phyloP scores from a whole-genome alignment of 2,113 vertebrate genomes.

The Pomatorhinus ruficollis region DNA sequence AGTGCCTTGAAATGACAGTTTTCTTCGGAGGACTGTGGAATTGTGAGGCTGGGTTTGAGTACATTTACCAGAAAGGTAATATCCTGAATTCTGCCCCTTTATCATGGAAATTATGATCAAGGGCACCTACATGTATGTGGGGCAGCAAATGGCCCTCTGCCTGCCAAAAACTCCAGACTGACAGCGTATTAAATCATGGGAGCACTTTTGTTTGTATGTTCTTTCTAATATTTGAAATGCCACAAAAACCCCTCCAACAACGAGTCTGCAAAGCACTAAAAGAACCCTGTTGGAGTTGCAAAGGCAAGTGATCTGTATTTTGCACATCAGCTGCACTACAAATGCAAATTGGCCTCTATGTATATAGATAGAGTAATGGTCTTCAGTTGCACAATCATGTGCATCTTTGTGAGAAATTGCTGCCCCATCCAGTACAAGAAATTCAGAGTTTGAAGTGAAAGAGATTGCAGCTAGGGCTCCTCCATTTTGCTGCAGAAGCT shows the following conservation, averaged over 20 bases:
- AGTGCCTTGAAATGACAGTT: not conserved
- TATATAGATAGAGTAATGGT: not conserved
- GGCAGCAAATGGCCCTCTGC: fast-evolving
- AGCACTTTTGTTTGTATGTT: not conserved
- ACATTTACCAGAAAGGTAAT: not conserved
- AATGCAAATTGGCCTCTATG: not conserved
- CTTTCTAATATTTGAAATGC: not conserved
- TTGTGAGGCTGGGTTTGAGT: not conserved
- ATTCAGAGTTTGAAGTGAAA: not conserved
- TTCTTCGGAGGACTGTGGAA: not conserved
- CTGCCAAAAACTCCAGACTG: not conserved
- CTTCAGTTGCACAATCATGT: not conserved
- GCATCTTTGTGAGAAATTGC: not conserved
- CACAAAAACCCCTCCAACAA: fast-evolving
- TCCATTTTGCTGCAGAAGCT: not conserved
- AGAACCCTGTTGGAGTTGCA: not conserved
- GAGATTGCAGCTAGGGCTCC: not conserved
- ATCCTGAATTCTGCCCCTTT: not conserved
- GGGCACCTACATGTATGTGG: no score
- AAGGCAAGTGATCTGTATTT: not conserved
- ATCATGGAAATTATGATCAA: not conserved
- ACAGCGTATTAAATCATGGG: not conserved
- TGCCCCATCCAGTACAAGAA: not conserved
- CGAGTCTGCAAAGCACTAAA: not conserved
- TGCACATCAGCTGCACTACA: not conserved